Evolutionary conservation across 2,113 vertebrate species (phyloP).

Genomic region (Ivindomyrus marchei): DNA sequence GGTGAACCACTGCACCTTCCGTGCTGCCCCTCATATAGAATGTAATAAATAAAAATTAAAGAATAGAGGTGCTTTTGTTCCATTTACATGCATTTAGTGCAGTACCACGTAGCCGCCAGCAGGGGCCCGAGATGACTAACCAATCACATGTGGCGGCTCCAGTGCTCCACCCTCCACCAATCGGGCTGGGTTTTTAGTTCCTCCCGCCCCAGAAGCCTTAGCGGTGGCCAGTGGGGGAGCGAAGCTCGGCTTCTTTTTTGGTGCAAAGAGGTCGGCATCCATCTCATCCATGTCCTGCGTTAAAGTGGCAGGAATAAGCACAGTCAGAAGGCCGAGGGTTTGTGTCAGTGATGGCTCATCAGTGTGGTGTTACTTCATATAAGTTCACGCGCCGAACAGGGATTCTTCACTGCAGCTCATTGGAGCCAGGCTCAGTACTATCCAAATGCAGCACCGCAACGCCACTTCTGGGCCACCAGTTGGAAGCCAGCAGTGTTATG

Average conservation of each 20-base stretch:
- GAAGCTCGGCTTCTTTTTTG: constrained; percentile 52
- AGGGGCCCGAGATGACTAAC: neutral
- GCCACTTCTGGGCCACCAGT: too few relatives aligned
- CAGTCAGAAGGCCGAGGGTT: neutral
- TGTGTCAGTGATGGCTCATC: neutral
- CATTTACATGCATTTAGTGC: neutral
- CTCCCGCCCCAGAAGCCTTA: constrained; percentile 40
- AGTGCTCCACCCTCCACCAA: constrained; percentile 33
- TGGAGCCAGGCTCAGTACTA: neutral
- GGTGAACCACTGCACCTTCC: too few relatives aligned
- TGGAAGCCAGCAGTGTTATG: too few relatives aligned
- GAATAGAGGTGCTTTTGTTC: neutral
- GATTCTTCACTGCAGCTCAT: neutral
- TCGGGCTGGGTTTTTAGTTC: constrained; percentile 18
- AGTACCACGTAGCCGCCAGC: neutral
- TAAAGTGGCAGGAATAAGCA: neutral
- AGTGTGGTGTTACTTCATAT: neutral
- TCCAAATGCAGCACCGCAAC: too few relatives aligned
- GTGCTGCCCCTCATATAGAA: too few relatives aligned
- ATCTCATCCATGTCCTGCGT: constrained; percentile 72
- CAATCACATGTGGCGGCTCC: constrained; percentile 14
- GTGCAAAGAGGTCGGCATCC: constrained; percentile 70
- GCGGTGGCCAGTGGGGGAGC: constrained; percentile 40
- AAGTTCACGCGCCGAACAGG: neutral
- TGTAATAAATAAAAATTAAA: too few relatives aligned